Evolutionary conservation across 1,140 invertebrate species (phyloP).

Genomic region (Dermatophagoides farinae): DNA sequence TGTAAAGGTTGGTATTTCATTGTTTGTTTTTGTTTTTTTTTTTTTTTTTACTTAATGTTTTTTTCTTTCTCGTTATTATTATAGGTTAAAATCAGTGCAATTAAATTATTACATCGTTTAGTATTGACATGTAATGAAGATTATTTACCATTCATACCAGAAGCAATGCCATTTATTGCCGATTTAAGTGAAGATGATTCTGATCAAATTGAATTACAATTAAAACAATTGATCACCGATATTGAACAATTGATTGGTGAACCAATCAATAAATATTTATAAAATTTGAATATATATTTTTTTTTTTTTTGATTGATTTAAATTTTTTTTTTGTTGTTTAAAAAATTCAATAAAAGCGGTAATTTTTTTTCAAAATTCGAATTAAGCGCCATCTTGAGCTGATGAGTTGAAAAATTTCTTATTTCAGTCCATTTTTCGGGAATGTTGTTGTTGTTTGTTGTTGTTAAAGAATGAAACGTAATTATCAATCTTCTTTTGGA

Average conservation of each 20-base stretch:
- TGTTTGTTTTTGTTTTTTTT: background rate
- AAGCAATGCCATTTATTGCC: constrained; percentile 32
- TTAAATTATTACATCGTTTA: constrained; percentile 26
- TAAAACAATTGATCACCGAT: constrained; percentile 47
- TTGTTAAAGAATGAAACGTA: background rate
- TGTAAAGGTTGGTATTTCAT: constrained; percentile 27
- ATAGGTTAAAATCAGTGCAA: constrained; percentile 26
- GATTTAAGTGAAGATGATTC: constrained; percentile 47
- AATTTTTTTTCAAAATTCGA: background rate
- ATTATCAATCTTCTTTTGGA: background rate
- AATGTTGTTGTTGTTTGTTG: background rate
- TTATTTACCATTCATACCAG: constrained; percentile 28
- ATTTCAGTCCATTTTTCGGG: no score
- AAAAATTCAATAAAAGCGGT: background rate
- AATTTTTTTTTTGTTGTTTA: background rate
- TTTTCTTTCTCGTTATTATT: constrained; percentile 5
- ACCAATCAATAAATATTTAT: constrained; percentile 39
- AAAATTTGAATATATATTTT: background rate
- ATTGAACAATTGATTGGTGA: constrained; percentile 60
- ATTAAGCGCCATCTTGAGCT: no score
- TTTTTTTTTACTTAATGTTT: constrained; percentile 3
- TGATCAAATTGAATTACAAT: constrained; percentile 46
- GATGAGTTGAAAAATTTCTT: background rate
- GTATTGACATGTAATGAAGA: constrained; percentile 27
- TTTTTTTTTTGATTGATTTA: background rate